phyloP scores from a whole-genome alignment of 2,113 vertebrate species.

The Poeciliopsis retropinna region DNA sequence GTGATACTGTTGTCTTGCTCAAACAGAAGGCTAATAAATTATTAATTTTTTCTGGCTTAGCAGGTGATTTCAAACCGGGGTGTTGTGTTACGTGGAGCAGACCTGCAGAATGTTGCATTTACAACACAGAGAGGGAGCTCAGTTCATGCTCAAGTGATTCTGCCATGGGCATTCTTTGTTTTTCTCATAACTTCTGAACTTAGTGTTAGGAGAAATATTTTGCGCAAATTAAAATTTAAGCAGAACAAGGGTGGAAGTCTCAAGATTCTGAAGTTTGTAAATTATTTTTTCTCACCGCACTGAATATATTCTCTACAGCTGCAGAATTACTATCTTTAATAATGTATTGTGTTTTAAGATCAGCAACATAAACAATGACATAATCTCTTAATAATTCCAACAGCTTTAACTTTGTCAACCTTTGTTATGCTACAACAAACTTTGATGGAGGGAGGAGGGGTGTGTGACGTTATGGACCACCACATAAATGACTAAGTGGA shows the following conservation, averaged over 20 bases:
- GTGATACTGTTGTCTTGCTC: constrained; percentile 41
- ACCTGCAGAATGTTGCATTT: constrained; percentile 58
- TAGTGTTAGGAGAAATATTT: constrained; percentile 24
- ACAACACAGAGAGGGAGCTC: constrained; percentile 35
- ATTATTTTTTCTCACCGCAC: neutral
- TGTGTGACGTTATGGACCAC: no score
- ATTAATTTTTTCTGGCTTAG: constrained; percentile 65
- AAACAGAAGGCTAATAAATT: constrained; percentile 64
- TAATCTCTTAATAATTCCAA: neutral
- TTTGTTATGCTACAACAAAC: no score
- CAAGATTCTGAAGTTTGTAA: constrained; percentile 1
- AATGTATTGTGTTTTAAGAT: constrained; percentile 11
- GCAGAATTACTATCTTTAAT: constrained; percentile 10
- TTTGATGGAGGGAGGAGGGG: no score
- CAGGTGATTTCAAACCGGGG: constrained; percentile 64
- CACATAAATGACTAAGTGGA: no score
- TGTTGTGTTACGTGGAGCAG: constrained; percentile 63
- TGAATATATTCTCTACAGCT: neutral
- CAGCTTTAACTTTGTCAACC: no score
- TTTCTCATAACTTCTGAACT: constrained; percentile 35
- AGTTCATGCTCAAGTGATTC: constrained; percentile 37
- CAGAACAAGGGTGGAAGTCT: neutral
- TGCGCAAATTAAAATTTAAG: constrained; percentile 5
- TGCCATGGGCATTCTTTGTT: constrained; percentile 28
- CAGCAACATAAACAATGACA: neutral